Percentiles rank a stretch among this genome's conserved stretches.
These are phyloP conservation scores for Bhutanitis thaidina DNA, from an alignment of 2,888 invertebrate genomes.

Conservation along the genomic window DNA sequence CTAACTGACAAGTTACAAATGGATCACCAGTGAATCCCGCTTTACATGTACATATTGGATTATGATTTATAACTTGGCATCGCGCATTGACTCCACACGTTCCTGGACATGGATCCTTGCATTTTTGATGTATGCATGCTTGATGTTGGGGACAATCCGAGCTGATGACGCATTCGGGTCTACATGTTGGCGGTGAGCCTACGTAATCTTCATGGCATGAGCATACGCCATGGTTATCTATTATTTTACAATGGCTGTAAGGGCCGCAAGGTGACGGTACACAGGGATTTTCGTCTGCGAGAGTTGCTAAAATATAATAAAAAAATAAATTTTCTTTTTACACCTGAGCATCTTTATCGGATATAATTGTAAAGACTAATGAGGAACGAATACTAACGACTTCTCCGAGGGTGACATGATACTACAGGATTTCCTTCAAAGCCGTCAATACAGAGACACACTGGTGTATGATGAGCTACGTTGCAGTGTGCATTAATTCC, in stretches of 20 bases:
- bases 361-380: background rate
- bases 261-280: constrained; percentile 88
- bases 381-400: constrained; percentile 49
- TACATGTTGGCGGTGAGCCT: constrained; percentile 87
- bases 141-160: constrained; percentile 87
- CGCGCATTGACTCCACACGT: constrained; percentile 87
- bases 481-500: constrained; percentile 89
- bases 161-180: constrained; percentile 88
- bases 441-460: constrained; percentile 88
- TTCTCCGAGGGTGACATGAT: constrained; percentile 71
- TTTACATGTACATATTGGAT: constrained; percentile 89
- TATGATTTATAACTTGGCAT: constrained; percentile 88
- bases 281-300: constrained; percentile 82
- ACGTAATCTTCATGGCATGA: constrained; percentile 87
- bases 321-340: background rate
- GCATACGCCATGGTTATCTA: constrained; percentile 88
- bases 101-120: constrained; percentile 87
- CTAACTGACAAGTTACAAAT: constrained; percentile 85
- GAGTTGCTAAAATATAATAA: constrained; percentile 53
- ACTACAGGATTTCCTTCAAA: constrained; percentile 88
- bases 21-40: constrained; percentile 89
- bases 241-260: constrained; percentile 86
- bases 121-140: constrained; percentile 86
- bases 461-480: constrained; percentile 90
- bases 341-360: constrained; percentile 4